A percentile compares a stretch with the other conserved stretches of the same genome.
Evolutionary conservation across 2,797 vertebrate species (phyloP).

Genomic region (Poeciliopsis paucimaculata): DNA sequence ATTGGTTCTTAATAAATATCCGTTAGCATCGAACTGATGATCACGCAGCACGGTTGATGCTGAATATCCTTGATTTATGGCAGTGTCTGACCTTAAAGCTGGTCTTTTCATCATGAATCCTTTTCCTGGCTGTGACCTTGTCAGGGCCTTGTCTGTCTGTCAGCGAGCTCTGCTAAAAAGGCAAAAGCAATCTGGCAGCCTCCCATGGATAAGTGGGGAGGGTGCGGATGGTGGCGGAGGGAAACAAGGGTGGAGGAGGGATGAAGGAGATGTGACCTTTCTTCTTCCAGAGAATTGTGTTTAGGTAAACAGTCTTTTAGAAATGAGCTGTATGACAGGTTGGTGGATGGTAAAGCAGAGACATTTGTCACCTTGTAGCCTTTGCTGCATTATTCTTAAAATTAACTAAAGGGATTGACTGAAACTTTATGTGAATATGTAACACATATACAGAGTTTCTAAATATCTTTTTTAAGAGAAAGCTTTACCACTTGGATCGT

Average conservation of each 20-base stretch:
- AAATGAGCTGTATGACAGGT: slow-evolving; percentile 76
- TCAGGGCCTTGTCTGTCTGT: slow-evolving; percentile 78
- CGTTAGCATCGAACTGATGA: slow-evolving; percentile 10
- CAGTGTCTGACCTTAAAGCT: slow-evolving; percentile 38
- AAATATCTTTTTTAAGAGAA: not conserved
- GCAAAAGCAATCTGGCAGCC: slow-evolving; percentile 89
- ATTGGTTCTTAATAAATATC: slow-evolving; percentile 9
- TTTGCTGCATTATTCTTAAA: slow-evolving; percentile 2
- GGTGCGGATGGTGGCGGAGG: slow-evolving; percentile 43
- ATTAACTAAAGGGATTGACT: not conserved
- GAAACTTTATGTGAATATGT: not conserved
- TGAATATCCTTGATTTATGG: slow-evolving; percentile 15
- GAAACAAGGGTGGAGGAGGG: slow-evolving; percentile 61
- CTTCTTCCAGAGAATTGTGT: slow-evolving; percentile 82
- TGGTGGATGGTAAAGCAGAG: slow-evolving; percentile 26
- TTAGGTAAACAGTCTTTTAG: slow-evolving; percentile 90
- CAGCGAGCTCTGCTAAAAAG: slow-evolving; percentile 86
- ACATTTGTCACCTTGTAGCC: not conserved
- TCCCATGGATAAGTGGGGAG: slow-evolving; percentile 60
- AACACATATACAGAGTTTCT: not conserved
- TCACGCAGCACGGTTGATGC: slow-evolving; percentile 1
- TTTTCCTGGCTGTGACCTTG: slow-evolving; percentile 86
- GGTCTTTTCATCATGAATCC: slow-evolving; percentile 79
- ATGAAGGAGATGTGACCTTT: slow-evolving; percentile 86
- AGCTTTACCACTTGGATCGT: no score